Conservation (phyloP, 2,888 invertebrate genomes). For the Oxystoma pomonae region DNA sequence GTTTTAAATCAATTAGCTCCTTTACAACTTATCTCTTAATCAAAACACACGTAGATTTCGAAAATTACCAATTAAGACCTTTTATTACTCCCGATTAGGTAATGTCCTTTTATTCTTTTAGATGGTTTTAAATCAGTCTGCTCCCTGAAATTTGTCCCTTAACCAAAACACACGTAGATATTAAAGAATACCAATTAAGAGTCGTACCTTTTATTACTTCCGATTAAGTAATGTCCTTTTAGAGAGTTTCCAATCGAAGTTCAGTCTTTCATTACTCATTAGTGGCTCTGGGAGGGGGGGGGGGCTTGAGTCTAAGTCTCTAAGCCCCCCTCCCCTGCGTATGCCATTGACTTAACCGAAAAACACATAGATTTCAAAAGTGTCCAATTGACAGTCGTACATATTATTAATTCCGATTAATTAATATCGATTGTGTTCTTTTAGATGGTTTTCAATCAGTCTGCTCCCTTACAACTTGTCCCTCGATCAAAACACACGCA, state of each 20-base stretch:
- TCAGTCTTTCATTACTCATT: no score
- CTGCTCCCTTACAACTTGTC: constrained; percentile 56
- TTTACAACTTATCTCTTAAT: no score
- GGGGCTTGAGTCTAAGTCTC: no score
- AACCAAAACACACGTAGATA: constrained; percentile 46
- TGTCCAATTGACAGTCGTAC: no score
- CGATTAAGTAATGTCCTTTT: no score
- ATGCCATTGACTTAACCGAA: not conserved
- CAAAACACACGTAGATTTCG: constrained; percentile 47
- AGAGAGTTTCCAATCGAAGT: no score
- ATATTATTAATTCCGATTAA: not conserved
- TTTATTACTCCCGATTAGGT: constrained; percentile 51
- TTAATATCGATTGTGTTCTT: constrained; percentile 9
- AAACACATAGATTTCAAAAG: no score
- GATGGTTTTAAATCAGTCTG: constrained; percentile 48
- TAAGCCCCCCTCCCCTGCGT: not conserved
- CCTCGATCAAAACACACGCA: constrained; percentile 43
- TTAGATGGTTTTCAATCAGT: constrained; percentile 38
- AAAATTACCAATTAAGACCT: constrained; percentile 56
- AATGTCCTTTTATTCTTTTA: constrained; percentile 13
- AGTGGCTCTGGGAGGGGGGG: not conserved
- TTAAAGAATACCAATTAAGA: constrained; percentile 55
- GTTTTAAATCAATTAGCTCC: no score
- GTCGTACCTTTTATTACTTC: constrained; percentile 27
- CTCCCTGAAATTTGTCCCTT: constrained; percentile 51